These are phyloP conservation scores for Eueides isabella DNA, from an alignment of 1,140 invertebrate species.

Conservation along the genomic window DNA sequence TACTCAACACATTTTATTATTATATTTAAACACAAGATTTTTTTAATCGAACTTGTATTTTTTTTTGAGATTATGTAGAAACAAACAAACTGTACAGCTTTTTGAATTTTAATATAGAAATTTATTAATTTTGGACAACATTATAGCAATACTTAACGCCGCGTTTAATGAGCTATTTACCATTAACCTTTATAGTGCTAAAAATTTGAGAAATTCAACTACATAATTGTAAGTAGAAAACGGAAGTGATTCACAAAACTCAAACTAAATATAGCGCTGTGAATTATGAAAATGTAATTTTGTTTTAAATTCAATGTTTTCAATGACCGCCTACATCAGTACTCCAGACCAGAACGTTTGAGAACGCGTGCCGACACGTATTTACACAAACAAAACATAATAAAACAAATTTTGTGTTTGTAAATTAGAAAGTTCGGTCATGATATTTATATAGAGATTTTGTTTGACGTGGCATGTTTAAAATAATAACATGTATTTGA, in stretches of 20 bases:
- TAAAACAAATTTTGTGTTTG: conserved; percentile 3
- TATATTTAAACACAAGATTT: too few relatives aligned
- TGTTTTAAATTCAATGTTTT: conserved; percentile 9
- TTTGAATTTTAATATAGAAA: too few relatives aligned
- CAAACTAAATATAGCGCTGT: neutral
- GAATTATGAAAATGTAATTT: neutral
- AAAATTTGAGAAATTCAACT: neutral
- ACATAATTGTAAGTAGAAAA: neutral
- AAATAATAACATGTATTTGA: neutral
- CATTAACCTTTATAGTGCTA: neutral
- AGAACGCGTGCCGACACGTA: conserved; percentile 3
- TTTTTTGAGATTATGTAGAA: too few relatives aligned
- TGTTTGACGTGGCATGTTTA: neutral
- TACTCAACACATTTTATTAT: too few relatives aligned
- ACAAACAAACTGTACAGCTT: too few relatives aligned
- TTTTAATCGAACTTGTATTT: too few relatives aligned
- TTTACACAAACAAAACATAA: neutral
- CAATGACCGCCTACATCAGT: conserved; percentile 7
- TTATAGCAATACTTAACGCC: too few relatives aligned
- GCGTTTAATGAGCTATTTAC: too few relatives aligned
- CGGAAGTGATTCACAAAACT: neutral
- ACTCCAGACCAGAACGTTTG: neutral
- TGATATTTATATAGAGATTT: neutral
- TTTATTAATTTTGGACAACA: too few relatives aligned
- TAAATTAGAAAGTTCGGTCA: conserved; percentile 7